A percentile compares a stretch with the other conserved stretches of the same genome.
Evolutionary conservation across 2,113 vertebrate species (phyloP).

Genomic region (Herpetotheres cachinnans): DNA sequence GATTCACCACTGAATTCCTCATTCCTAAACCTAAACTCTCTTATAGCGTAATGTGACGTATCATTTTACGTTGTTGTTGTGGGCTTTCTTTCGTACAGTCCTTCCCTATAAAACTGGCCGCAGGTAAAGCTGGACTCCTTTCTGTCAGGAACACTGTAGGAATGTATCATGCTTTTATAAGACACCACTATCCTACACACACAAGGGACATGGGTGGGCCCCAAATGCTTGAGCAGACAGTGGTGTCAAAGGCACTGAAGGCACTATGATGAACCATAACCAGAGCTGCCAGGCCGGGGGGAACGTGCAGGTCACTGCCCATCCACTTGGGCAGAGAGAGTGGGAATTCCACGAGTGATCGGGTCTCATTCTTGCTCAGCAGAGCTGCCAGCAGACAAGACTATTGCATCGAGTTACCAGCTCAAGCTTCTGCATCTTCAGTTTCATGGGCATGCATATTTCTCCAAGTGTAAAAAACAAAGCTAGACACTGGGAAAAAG

Average conservation of each 20-base stretch:
- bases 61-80: rapidly evolving
- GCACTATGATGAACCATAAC: rapidly evolving
- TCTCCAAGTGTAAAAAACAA: background rate
- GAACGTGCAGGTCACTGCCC: background rate
- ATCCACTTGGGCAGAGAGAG: background rate
- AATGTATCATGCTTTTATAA: background rate
- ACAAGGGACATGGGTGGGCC: background rate
- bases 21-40: background rate
- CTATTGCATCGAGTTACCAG: background rate
- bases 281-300: background rate
- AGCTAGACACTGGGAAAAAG: background rate
- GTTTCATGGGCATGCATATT: rapidly evolving
- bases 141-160: background rate
- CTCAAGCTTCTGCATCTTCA: background rate
- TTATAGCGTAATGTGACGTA: background rate
- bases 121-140: background rate
- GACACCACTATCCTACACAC: background rate
- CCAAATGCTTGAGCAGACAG: background rate
- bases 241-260: background rate
- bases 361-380: background rate
- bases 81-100: background rate
- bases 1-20: background rate
- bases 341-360: background rate
- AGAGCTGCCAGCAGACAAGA: background rate
- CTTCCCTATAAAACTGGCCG: background rate